Evolutionary conservation across 2,888 invertebrate species (phyloP), one percentile per base, ranked within the genome.

Genomic region (Amorpha juglandis): DNA sequence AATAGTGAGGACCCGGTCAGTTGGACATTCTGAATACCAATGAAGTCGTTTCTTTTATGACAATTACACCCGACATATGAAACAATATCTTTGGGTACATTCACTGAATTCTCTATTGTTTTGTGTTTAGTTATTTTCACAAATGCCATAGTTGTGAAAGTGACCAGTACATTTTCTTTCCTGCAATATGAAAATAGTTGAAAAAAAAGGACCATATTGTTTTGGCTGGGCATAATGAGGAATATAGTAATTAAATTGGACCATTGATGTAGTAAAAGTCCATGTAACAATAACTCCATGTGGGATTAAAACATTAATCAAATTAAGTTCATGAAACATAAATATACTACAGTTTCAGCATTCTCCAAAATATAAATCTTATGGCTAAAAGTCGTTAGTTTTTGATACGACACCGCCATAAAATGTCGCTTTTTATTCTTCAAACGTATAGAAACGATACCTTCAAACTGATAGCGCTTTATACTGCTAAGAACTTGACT

Each of bases 391-490:
- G 38, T 27, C 27, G 4, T 55, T 16, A 38, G 38, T 33, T 1
- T 33, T 53, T 35, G 16, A 55, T 55, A 16, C 35, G 35, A 19
- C 38, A 6, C 16, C 27, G 27, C 16, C 38, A 42, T 38, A 58
- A 33, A 50, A 63, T 51, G 51, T 63, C 51, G 38, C 73, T 77
- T 78, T 78, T 72, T 81, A 83, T 79, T 80, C 78, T 68, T 66
- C 67, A 75, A 68, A 68, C 74, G 70, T 69, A 64, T 62, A 67
- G 63, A 65, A 66, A 68, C 68, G 71, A 75, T 76, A 78, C 68
- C 71, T 71, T 74, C 74, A 75, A 77, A 71, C 67, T 76, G 70
- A 71, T 72, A 70, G 65, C 70, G 72, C 65, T 70, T 70, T 77
- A 76, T 77, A 75, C 69, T 63, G 68, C 67, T 69, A 67, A 68